Conservation (phyloP, 2,797 vertebrate species). For the Echiichthys vipera region DNA sequence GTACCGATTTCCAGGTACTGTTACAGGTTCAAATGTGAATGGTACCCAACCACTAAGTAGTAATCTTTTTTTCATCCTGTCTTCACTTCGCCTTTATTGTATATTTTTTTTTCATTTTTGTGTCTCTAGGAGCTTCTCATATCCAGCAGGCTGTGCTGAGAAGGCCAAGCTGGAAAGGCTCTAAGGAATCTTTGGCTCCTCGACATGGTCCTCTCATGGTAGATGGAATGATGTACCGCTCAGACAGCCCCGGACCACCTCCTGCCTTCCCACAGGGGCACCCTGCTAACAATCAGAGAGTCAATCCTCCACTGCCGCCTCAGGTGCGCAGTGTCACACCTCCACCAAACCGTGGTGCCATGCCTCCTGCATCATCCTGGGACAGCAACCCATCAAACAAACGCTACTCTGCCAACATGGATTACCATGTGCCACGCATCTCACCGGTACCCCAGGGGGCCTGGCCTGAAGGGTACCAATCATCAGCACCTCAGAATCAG, state of each 20-base stretch:
- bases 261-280: conserved; percentile 89
- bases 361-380: conserved; percentile 90
- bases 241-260: conserved; percentile 90
- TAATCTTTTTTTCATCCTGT: background rate
- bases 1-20: no score
- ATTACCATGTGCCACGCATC: conserved; percentile 92
- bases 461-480: conserved; percentile 90
- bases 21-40: no score
- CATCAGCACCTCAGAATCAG: conserved; percentile 89
- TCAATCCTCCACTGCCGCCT: conserved; percentile 91
- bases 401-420: conserved; percentile 95
- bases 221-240: conserved; percentile 90
- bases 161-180: conserved; percentile 97
- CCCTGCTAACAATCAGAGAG: conserved; percentile 88
- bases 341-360: conserved; percentile 88
- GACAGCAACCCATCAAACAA: conserved; percentile 92
- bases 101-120: conserved; percentile 5
- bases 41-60: no score
- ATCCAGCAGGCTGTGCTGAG: conserved; percentile 92
- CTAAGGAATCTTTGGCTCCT: conserved; percentile 94
- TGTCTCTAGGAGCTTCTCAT: conserved; percentile 78
- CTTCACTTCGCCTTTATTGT: background rate
- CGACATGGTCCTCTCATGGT: conserved; percentile 89
- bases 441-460: conserved; percentile 93
- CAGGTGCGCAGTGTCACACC: conserved; percentile 96